Base-by-base conservation (phyloP, 2,888 invertebrate species). In the Cinara cedri region DNA sequence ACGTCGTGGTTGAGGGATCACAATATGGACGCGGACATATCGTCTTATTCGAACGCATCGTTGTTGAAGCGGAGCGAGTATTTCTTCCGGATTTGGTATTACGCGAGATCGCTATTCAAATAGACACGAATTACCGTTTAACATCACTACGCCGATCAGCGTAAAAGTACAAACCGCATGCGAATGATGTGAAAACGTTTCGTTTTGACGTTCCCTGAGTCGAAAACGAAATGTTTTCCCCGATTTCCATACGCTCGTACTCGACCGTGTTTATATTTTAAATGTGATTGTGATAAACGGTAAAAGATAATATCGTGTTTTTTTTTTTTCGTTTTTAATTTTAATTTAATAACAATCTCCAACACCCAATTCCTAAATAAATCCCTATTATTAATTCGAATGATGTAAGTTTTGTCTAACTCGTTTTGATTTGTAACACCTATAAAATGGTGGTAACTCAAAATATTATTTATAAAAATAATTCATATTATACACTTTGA, bases 71-170 rank as follows among this genome's bases (percentile, higher is more conserved):
- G 92, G 84, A 95, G 96, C 86, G 96, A 97, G 87, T 97, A 97
- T 88, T 97, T 96, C 92, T 97, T 97, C 91, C 90, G 94, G 83
- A 93, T 96, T 87, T 96, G 94, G 93, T 92, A 92, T 86, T 92
- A 94, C 85, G 93, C 94, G 83, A 92, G 92, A 84, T 91, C 93
- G 86, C 88, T 93, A 82, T 93, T 93, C 87, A 92, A 94, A 87
- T 65, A 19, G 13, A 42, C 10, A 51, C 19, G 57, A 46, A 62
- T 72, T 62, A 49, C 49, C 24, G 49, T 72, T 34, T 51, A 62
- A 62, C 57, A 21, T 11, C 13, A 46, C n/a, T 10, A 14, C 19
- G 16, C 1, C 11, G 16, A 54, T n/a, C 14, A 24, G 46, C n/a
- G n/a, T 60, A 72, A 21, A 24, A 11, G 13, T 66, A n/a, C 49